Evolutionary conservation across 2,113 vertebrate species (phyloP).

Genomic region (Plestiodon gilberti): DNA sequence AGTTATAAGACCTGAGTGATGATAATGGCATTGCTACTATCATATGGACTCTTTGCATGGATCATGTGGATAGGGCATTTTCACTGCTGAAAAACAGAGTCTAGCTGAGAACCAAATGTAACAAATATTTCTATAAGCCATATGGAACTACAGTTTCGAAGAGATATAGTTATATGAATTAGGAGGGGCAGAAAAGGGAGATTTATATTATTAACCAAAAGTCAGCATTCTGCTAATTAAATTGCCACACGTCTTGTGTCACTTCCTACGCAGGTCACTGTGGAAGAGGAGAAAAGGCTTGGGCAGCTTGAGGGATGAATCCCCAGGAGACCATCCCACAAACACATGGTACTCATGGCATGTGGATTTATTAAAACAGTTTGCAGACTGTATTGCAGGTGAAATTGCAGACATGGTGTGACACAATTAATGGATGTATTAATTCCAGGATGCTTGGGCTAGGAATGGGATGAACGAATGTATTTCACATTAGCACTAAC

Average conservation of each 20-base stretch:
- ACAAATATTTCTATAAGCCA: slow-evolving; percentile 76
- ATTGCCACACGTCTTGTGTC: slow-evolving; percentile 67
- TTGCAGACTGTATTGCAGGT: slow-evolving; percentile 65
- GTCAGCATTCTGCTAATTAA: slow-evolving; percentile 71
- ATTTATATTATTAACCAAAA: slow-evolving; percentile 73
- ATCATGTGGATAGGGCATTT: slow-evolving; percentile 37
- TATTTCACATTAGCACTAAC: slow-evolving; percentile 61
- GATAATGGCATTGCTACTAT: neutral
- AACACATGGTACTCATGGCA: slow-evolving; percentile 72
- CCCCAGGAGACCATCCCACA: slow-evolving; percentile 67
- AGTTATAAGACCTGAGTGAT: neutral
- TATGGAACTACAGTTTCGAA: slow-evolving; percentile 70
- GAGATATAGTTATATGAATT: slow-evolving; percentile 75
- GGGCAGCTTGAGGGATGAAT: slow-evolving; percentile 68
- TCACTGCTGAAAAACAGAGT: slow-evolving; percentile 66
- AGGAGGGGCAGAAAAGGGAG: slow-evolving; percentile 72
- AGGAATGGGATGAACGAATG: slow-evolving; percentile 65
- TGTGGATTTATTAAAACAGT: slow-evolving; percentile 75
- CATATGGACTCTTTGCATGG: neutral
- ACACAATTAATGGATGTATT: slow-evolving; percentile 81
- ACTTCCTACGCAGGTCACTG: slow-evolving; percentile 70
- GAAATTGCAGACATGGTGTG: slow-evolving; percentile 71
- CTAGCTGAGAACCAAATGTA: slow-evolving; percentile 61
- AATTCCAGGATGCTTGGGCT: slow-evolving; percentile 71
- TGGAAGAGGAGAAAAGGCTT: slow-evolving; percentile 66